Evolutionary conservation across 1,140 invertebrate genomes (phyloP), one percentile per base, ranked within the genome.

Genomic region (Tetragonula clypearis): DNA sequence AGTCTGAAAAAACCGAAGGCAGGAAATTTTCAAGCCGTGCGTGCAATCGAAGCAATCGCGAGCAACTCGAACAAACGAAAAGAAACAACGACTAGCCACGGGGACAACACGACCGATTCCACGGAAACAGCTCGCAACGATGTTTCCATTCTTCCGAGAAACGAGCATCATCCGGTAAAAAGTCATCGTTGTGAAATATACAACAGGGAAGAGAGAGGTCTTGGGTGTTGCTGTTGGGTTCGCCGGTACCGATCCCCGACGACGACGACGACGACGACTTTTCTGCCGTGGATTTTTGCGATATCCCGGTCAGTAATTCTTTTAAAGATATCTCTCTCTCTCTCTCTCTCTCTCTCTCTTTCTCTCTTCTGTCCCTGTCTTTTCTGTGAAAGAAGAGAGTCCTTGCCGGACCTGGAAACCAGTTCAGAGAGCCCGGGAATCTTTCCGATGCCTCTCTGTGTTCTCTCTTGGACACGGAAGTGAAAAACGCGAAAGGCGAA

Each of bases 401-500:
- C 62, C 73, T 49, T 26, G 81, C 26, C 81, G 76, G 56, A 79
- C 75, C 76, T 72, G 82, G 75, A 84, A 84, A 84, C 82, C 82
- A 84, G 82, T 84, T 79, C 75, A 84, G 76, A 84, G 76, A 49
- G 41, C 41, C 66, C 60, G 76, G 76, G 56, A 79, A 79, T 79
- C 82, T 56, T 81, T 74, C 82, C 76, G 73, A 56, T 30, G 76
- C 68, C 41, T 49, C 41, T 84, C 84, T 82, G 79, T 81, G 41
- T 49, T 49, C 41, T 82, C 79, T 82, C 56, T 58, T 82, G 60
- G 79, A 85, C 84, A 76, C 79, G 84, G 84, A 86, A 86, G 80
- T 86, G 84, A 86, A 86, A 86, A 87, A 86, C 79, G 74, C 84
- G 68, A 49, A 49, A 49, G 41, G 75, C 78, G 79, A 86, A 82